Conservation (phyloP, 2,113 vertebrate genomes). For the Limanda limanda region DNA sequence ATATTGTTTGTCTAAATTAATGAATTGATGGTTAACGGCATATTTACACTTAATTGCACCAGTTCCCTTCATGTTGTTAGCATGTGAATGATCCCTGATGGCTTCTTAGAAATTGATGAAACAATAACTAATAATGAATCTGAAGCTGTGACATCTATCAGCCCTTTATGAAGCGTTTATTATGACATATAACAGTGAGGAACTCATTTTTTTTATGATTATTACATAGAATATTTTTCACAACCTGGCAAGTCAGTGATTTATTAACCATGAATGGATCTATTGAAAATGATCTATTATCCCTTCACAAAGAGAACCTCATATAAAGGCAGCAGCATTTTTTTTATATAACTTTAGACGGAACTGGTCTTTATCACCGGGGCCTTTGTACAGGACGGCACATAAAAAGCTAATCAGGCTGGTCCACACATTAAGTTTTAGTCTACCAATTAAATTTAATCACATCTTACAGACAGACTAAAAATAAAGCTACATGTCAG, state of each 20-base stretch:
- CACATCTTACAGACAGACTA: slow-evolving; percentile 12
- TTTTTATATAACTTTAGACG: not conserved
- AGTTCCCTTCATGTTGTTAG: not conserved
- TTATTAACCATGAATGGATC: not conserved
- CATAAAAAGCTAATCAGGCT: not conserved
- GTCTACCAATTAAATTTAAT: slow-evolving; percentile 38
- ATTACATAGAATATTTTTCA: not conserved
- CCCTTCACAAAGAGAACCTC: not conserved
- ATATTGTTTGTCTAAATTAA: not conserved
- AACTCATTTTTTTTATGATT: not conserved
- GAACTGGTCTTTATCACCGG: too few relatives aligned
- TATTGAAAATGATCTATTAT: not conserved
- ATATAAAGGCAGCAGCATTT: not conserved
- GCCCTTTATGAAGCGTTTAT: not conserved
- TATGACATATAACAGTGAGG: not conserved
- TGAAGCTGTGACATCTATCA: not conserved
- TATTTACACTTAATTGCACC: not conserved
- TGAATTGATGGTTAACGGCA: not conserved
- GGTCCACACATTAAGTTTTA: not conserved
- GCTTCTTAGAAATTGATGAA: not conserved
- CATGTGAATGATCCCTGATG: not conserved
- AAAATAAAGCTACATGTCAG: slow-evolving; percentile 35
- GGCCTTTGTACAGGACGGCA: too few relatives aligned
- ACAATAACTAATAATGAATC: not conserved
- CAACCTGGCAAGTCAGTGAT: not conserved